phyloP scores from a whole-genome alignment of 2,113 vertebrate species.

The Lichenostomus cassidix region DNA sequence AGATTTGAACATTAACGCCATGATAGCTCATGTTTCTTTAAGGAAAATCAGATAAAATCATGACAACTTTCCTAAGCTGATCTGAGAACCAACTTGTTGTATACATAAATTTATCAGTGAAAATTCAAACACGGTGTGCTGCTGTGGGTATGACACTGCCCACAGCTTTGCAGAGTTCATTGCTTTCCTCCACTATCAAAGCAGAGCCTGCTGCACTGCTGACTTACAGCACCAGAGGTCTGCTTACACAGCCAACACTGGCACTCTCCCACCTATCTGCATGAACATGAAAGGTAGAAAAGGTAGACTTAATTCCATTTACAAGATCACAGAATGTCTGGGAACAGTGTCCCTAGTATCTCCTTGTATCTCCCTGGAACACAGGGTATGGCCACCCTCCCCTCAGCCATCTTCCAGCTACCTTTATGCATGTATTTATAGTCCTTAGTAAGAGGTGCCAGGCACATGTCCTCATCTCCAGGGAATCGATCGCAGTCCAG shows the following conservation, averaged over 20 bases:
- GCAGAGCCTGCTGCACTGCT: not conserved
- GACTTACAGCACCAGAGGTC: not conserved
- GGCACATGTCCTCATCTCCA: conserved; percentile 80
- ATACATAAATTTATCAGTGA: not conserved
- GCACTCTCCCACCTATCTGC: not conserved
- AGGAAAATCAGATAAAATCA: not conserved
- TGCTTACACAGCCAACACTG: not conserved
- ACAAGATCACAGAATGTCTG: not conserved
- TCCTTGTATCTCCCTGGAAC: not conserved
- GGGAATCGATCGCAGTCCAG: conserved; percentile 85
- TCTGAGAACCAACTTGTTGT: not conserved
- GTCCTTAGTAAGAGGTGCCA: conserved; percentile 77
- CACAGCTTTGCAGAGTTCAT: not conserved
- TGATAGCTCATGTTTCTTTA: not conserved
- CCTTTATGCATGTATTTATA: conserved; percentile 77
- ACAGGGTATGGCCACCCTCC: accelerated
- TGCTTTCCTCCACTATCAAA: accelerated
- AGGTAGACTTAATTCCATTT: accelerated
- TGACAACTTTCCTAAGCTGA: not conserved
- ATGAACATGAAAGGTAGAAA: accelerated
- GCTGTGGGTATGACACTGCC: not conserved
- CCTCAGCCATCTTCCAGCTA: not conserved
- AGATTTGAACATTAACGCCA: not conserved
- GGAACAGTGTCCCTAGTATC: accelerated
- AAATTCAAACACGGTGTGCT: not conserved